Base-by-base conservation (phyloP, 2,888 invertebrate species). In the Azorinus chamasolen region DNA sequence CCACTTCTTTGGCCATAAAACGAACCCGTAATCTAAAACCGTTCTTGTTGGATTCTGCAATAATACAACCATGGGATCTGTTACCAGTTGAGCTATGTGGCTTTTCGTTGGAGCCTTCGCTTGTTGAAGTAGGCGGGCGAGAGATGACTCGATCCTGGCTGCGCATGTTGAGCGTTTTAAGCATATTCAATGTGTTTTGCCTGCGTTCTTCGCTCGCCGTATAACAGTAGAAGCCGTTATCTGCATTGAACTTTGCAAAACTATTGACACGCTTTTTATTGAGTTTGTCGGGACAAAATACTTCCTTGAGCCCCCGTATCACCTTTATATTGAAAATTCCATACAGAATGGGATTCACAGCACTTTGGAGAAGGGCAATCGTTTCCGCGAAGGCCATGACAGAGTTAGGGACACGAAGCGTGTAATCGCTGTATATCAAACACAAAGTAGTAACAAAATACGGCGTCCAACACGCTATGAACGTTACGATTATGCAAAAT, bases 381-480 rank as follows among this genome's bases (percentile, higher is more conserved):
- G 91, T 92, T 71, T 94, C 93, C 0, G 90, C 93, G 53, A 93
- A 90, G 0, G 90, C 93, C 79, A 92, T 89, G 18, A 93, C 87
- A 2, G 89, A 84, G 16, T 87, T 84, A 0, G 93, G 91, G 22
- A 83, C 68, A 46, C 85, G 62, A 46, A 90, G 79, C 27, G 75
- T 85, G 76, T 93, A 92, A 73, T 93, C 90, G 63, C 91, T 92
- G 87, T 93, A 93, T 22, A 93, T 91, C 43, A 89, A 86, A 57
- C 93, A 90, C 51, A 93, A 89, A 55, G 93, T 93, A 20, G 93
- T 93, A 12, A 93, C 92, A 83, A 93, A 93, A 81, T 93, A 94
- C 0, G 93, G 93, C 18, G 92, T 93, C 93, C 93, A 94, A 83
- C 93, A 94, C 0, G 91, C 88, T 48, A 93, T 89, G 78, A 93